Evolutionary conservation across 2,888 invertebrate genomes (phyloP), one percentile per base, ranked within the genome.

Genomic region (Pyrrhosoma nymphula): DNA sequence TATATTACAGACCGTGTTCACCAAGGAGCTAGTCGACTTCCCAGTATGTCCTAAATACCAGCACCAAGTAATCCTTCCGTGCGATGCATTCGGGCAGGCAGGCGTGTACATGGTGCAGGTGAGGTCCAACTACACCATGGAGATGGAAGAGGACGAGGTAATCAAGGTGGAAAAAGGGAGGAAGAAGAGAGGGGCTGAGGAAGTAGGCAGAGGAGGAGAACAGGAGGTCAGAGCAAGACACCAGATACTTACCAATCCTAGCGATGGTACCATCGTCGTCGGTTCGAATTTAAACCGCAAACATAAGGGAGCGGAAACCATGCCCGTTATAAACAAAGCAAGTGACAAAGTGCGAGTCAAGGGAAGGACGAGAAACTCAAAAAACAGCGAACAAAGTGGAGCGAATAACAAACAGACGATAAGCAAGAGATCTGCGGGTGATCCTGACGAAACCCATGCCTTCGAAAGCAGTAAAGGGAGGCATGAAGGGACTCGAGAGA

Each of bases 81-180:
- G 99, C 96, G 98, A 98, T 96, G 97, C 98, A 75, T 99, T 99
- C 96, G 99, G 99, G 0, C 97, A 98, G 96, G 98, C 98, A 0
- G 99, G 99, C 0, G 98, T 98, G 97, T 99, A 99, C 96, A 98
- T 98, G 0, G 97, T 99, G 14, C 98, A 98, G 95, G 96, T 99
- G 95, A 97, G 98, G 75, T 98, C 98, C 0, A 93, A 93, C 55
- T 93, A 93, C 69, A 93, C 93, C 12, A 0, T 93, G 12, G 69
- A 93, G 26, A 47, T 23, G 63, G 93, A n/a, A 56, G 88, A 39
- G 39, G 23, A 55, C 20, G 30, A 26, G 69, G 14, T 4, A 23
- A 26, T 23, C 10, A 56, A 26, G 55, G 47, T 0, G 12, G 60
- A 69, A 35, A 12, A 14, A 12, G 47, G 60, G 75, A 75, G n/a